Percentiles rank a stretch among this genome's conserved stretches.
Conservation (phyloP, 2,888 invertebrate genomes). For the Tenthredo distinguenda region DNA sequence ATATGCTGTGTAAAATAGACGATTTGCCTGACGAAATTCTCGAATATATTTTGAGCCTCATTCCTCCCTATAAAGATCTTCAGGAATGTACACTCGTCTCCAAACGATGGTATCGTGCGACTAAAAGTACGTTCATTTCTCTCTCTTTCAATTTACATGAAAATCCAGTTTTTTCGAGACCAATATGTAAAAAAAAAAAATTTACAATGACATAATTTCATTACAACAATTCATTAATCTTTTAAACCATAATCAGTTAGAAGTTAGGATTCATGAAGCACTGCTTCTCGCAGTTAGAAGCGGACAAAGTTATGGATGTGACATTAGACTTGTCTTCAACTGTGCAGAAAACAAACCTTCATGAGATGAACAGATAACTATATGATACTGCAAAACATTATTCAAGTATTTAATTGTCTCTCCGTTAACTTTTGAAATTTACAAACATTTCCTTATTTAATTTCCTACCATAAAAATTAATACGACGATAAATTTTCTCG, state of each 20-base stretch:
- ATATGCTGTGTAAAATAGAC: constrained; percentile 79
- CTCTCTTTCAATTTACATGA: background rate
- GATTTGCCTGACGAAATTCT: constrained; percentile 95
- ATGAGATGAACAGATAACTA: background rate
- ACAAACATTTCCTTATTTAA: background rate
- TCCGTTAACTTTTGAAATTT: background rate
- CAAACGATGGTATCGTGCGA: constrained; percentile 91
- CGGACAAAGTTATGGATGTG: background rate
- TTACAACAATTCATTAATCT: background rate
- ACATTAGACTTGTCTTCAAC: background rate
- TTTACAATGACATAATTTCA: background rate
- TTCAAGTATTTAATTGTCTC: background rate
- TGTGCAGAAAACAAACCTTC: background rate
- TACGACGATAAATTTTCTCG: background rate
- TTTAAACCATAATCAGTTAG: background rate
- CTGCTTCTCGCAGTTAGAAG: background rate
- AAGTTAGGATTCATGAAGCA: background rate
- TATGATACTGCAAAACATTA: background rate
- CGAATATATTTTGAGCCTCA: constrained; percentile 92
- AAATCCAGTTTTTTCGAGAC: background rate
- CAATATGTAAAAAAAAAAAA: background rate
- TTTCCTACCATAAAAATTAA: background rate
- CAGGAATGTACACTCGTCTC: constrained; percentile 92
- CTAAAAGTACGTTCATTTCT: constrained; percentile 85
- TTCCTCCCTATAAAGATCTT: constrained; percentile 95